A percentile compares a stretch with the other conserved stretches of the same genome.
Evolutionary conservation across 1,140 invertebrate species (phyloP).

Genomic region (Dendroctonus ponderosae): DNA sequence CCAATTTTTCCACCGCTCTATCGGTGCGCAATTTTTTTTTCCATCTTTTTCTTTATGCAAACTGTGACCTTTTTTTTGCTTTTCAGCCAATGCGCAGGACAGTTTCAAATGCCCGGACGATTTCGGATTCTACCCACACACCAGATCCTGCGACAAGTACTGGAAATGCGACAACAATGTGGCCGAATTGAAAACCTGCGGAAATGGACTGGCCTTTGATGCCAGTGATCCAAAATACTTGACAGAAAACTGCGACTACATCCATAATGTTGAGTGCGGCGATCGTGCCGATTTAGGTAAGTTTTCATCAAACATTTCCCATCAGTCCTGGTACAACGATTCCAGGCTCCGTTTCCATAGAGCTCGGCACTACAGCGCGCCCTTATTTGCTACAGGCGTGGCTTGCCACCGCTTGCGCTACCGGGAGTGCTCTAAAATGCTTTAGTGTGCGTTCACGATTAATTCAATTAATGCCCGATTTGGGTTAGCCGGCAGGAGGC

Average conservation of each 20-base stretch:
- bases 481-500: too few relatives aligned
- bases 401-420: too few relatives aligned
- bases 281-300: conserved; percentile 80
- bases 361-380: too few relatives aligned
- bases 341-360: too few relatives aligned
- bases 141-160: conserved; percentile 89
- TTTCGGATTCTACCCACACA: conserved; percentile 91
- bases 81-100: conserved; percentile 58
- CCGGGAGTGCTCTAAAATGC: too few relatives aligned
- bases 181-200: conserved; percentile 88
- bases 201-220: conserved; percentile 91
- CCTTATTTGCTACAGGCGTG: too few relatives aligned
- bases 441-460: too few relatives aligned
- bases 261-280: conserved; percentile 93
- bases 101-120: conserved; percentile 92
- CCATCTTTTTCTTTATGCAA: too few relatives aligned
- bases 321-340: too few relatives aligned
- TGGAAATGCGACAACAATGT: conserved; percentile 91
- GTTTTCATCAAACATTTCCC: conserved; percentile 45
- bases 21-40: too few relatives aligned
- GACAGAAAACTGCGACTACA: conserved; percentile 92
- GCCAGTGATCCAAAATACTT: conserved; percentile 83
- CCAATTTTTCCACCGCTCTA: too few relatives aligned
- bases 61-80: background rate
- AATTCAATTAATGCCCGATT: too few relatives aligned